These are phyloP conservation scores for Mystacides longicornis DNA, from an alignment of 2,888 invertebrate genomes.

Conservation along the genomic window DNA sequence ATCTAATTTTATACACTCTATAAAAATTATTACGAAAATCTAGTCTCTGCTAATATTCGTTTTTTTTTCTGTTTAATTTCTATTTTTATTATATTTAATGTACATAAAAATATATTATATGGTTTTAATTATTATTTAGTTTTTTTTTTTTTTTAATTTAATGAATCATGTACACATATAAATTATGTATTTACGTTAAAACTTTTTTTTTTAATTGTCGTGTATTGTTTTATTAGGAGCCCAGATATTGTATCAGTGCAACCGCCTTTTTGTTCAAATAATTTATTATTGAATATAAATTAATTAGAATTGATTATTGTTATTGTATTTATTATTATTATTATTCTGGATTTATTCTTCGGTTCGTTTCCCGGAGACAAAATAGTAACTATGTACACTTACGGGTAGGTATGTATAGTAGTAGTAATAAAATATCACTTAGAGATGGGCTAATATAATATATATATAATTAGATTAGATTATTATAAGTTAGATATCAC, in stretches of 20 bases:
- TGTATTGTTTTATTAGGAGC: no score
- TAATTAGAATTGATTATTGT: no score
- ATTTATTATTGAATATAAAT: no score
- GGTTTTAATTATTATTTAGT: not conserved
- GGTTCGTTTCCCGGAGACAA: no score
- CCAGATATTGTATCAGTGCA: no score
- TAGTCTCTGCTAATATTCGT: not conserved
- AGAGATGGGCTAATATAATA: not conserved
- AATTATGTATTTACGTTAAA: no score
- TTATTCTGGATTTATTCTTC: no score
- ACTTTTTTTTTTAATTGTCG: no score
- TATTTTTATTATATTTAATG: not conserved
- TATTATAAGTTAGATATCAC: conserved; percentile 34
- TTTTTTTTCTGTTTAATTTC: not conserved
- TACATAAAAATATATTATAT: conserved; percentile 1
- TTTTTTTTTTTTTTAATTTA: not conserved
- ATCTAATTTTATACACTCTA: not conserved
- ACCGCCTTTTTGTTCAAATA: no score
- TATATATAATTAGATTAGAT: not conserved
- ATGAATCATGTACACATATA: no score
- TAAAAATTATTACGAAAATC: not conserved
- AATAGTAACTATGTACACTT: conserved; percentile 14
- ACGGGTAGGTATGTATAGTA: conserved; percentile 14
- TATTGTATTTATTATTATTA: no score
- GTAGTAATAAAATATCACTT: not conserved